phyloP scores from a whole-genome alignment of 2,797 vertebrate genomes.

The Mus minutoides region DNA sequence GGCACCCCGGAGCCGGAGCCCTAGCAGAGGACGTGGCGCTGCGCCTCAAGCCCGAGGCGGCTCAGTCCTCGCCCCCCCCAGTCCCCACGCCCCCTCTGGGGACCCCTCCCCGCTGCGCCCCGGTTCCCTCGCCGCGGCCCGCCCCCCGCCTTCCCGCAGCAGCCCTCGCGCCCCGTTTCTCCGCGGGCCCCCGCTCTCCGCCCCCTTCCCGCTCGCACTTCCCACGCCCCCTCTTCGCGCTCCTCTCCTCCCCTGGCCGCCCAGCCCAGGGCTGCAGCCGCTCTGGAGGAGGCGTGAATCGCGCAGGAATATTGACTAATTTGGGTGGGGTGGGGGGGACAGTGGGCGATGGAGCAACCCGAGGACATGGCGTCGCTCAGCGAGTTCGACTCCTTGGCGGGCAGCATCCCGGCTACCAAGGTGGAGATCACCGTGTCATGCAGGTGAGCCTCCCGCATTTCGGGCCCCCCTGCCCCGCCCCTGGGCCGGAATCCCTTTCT shows the following conservation, averaged over 20 bases:
- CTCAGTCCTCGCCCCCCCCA: not conserved
- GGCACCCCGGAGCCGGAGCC: slow-evolving; percentile 64
- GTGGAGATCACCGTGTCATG: slow-evolving; percentile 98
- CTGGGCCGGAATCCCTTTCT: not conserved
- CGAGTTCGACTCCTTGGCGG: slow-evolving; percentile 93
- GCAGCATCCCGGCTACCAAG: slow-evolving; percentile 95
- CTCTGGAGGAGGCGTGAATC: slow-evolving; percentile 60
- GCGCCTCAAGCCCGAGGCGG: not conserved
- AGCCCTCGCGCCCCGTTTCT: not conserved
- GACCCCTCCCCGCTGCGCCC: not conserved
- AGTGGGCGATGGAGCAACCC: slow-evolving; percentile 91
- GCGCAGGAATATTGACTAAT: slow-evolving; percentile 81
- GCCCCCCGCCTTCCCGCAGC: not conserved
- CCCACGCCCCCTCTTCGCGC: slow-evolving; percentile 78
- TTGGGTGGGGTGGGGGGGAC: slow-evolving; percentile 85
- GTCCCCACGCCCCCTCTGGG: not conserved
- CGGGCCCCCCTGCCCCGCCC: slow-evolving; percentile 53
- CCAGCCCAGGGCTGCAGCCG: slow-evolving; percentile 60
- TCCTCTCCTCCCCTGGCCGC: slow-evolving; percentile 52
- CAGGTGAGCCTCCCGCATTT: slow-evolving; percentile 90
- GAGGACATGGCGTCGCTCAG: slow-evolving; percentile 95
- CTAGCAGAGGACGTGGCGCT: slow-evolving; percentile 61
- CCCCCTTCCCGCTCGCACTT: slow-evolving; percentile 73
- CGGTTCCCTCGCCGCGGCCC: not conserved
- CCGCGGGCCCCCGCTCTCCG: not conserved